phyloP scores from a whole-genome alignment of 2,888 invertebrate genomes.

The Aphelenchoides bicaudatus region DNA sequence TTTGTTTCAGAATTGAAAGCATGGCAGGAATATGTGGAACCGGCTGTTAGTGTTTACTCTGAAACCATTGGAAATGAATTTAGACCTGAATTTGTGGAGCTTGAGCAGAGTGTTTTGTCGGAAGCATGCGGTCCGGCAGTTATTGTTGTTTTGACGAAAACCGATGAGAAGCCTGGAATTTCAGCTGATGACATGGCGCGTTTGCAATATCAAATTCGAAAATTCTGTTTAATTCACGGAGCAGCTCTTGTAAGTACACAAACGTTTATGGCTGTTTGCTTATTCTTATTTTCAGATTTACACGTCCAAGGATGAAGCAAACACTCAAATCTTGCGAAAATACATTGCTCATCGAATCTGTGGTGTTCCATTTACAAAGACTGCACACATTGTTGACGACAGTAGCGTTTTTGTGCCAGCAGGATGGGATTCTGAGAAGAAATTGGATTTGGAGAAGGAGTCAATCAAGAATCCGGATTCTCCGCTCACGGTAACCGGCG shows the following conservation, averaged over 20 bases:
- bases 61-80: constrained; percentile 22
- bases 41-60: constrained; percentile 29
- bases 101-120: constrained; percentile 47
- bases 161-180: constrained; percentile 38
- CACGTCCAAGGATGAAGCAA: constrained; percentile 40
- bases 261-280: not conserved
- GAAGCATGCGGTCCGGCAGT: constrained; percentile 53
- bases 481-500: constrained; percentile 29
- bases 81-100: constrained; percentile 42
- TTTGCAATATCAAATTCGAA: constrained; percentile 51
- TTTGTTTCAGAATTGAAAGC: constrained; percentile 47
- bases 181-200: constrained; percentile 43
- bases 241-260: constrained; percentile 47
- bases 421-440: constrained; percentile 57
- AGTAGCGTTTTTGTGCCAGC: constrained; percentile 56
- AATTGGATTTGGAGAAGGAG: constrained; percentile 51
- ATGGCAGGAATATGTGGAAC: constrained; percentile 60
- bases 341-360: constrained; percentile 56
- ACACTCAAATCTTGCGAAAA: constrained; percentile 49
- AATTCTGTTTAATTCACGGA: constrained; percentile 51
- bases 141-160: constrained; percentile 55
- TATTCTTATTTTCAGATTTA: constrained; percentile 37
- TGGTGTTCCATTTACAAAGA: constrained; percentile 48
- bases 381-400: constrained; percentile 55
- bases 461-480: constrained; percentile 22